These are phyloP conservation scores for Drosophila pandora DNA, from an alignment of 1,140 invertebrate genomes.

Conservation along the genomic window DNA sequence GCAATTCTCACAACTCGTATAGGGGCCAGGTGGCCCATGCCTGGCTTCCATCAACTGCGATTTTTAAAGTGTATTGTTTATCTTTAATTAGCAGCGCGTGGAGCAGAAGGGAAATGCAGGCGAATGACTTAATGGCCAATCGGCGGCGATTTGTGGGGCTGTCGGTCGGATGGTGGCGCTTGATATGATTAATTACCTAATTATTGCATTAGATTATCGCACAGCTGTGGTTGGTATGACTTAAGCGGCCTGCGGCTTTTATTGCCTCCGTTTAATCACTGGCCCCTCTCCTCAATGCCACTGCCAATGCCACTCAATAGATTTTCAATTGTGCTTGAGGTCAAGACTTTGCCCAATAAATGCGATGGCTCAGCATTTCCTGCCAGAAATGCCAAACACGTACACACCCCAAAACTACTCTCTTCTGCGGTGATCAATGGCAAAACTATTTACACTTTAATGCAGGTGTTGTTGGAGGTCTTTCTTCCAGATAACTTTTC, in stretches of 20 bases:
- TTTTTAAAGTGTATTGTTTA: slow-evolving; percentile 75
- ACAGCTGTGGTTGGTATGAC: slow-evolving; percentile 50
- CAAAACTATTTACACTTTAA: slow-evolving; percentile 59
- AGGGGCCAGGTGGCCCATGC: not conserved
- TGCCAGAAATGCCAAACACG: slow-evolving; percentile 40
- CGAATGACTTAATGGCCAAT: slow-evolving; percentile 57
- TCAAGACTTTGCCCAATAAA: slow-evolving; percentile 8
- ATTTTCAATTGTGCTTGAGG: slow-evolving; percentile 31
- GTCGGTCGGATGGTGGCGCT: slow-evolving; percentile 19
- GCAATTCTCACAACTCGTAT: slow-evolving; percentile 43
- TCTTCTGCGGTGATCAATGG: slow-evolving; percentile 40
- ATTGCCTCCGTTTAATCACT: slow-evolving; percentile 58
- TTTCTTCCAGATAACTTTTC: not conserved
- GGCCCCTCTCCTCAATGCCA: not conserved
- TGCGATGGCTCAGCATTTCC: slow-evolving; percentile 43
- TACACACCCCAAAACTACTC: slow-evolving; percentile 26
- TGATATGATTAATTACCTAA: slow-evolving; percentile 76
- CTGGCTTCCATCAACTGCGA: slow-evolving; percentile 11
- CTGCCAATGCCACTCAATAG: slow-evolving; percentile 23
- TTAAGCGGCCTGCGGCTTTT: slow-evolving; percentile 46
- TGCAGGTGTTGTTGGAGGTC: slow-evolving; percentile 13
- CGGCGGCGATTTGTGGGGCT: slow-evolving; percentile 5
- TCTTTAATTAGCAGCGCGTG: slow-evolving; percentile 68
- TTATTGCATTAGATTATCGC: slow-evolving; percentile 70
- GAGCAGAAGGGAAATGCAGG: slow-evolving; percentile 1